phyloP scores from a whole-genome alignment of 2,113 vertebrate species.

The Stegostoma tigrinum region DNA sequence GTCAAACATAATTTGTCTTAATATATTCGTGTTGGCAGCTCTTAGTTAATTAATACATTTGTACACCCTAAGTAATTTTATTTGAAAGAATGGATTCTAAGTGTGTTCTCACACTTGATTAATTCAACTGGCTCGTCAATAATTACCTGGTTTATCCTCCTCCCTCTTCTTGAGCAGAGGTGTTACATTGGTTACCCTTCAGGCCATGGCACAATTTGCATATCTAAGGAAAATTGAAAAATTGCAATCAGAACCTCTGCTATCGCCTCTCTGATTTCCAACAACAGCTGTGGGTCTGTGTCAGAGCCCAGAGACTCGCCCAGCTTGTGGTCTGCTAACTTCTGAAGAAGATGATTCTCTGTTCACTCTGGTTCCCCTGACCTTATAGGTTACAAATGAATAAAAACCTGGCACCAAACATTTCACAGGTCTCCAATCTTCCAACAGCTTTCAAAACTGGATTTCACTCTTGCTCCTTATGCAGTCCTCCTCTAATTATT shows the following conservation, averaged over 20 bases:
- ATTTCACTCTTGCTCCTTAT: neutral
- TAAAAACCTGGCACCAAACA: neutral
- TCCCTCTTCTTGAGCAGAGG: conserved; percentile 5
- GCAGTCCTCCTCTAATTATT: neutral
- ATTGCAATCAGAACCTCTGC: neutral
- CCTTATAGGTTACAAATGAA: neutral
- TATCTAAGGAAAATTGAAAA: conserved; percentile 19
- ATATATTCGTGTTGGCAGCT: neutral
- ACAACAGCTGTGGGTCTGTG: neutral
- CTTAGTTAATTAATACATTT: neutral
- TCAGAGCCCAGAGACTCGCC: neutral
- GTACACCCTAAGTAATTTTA: neutral
- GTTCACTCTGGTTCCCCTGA: neutral
- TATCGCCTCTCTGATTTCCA: neutral
- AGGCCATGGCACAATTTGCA: neutral
- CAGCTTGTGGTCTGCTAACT: neutral
- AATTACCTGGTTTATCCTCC: conserved; percentile 9
- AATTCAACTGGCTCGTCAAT: neutral
- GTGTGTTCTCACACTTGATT: neutral
- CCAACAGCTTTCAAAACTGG: neutral
- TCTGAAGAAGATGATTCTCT: neutral
- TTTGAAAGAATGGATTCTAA: neutral
- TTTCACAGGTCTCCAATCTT: neutral
- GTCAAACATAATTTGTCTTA: neutral
- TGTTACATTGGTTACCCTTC: conserved; percentile 12